Evolutionary conservation across 2,113 vertebrate genomes (phyloP), one percentile per base, ranked within the genome.

Genomic region (Kryptolebias marmoratus): DNA sequence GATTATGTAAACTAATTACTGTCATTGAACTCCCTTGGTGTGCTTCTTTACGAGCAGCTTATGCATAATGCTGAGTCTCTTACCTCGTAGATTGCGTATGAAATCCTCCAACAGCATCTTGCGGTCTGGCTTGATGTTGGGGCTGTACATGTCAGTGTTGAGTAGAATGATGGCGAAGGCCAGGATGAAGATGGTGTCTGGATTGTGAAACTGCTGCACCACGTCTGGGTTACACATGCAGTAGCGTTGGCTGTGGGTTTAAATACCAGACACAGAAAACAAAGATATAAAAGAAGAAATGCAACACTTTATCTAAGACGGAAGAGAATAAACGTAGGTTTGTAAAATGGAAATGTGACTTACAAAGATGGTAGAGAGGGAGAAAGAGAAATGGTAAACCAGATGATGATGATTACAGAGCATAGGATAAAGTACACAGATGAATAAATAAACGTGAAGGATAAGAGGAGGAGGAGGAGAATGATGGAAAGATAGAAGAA

Each of bases 41-140:
- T 49, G 36, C 28, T 28, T 27, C 7, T 8, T 53, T 36, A 15
- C 32, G 60, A 15, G 44, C 27, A 12, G n/a, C 18, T 2, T 1
- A 15, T 0, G 11, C 0, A 2, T n/a, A 12, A 61, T 45, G 42
- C 42, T 62, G 50, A n/a, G 16, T 11, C 13, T 3, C 94, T 94
- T 80, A 99, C 98, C 98, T 93, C 98, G 89, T 5, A 99, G 93
- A 81, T 99, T 99, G 66, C 97, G 95, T 85, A 99, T 98, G 80
- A 99, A 99, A 87, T 99, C 98, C 86, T 99, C 97, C 80, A 99
- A 87, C 94, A 98, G 91, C 98, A 99, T 99, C 93, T 99, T 99
- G 68, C 98, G 95, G 91, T 99, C 98, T 0, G 97, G 97, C 81
- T 98, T 99, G 87, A 99, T 98, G 91, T 97, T 99, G 73, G 97